phyloP scores from a whole-genome alignment of 2,113 vertebrate species.

The Mastomys coucha region DNA sequence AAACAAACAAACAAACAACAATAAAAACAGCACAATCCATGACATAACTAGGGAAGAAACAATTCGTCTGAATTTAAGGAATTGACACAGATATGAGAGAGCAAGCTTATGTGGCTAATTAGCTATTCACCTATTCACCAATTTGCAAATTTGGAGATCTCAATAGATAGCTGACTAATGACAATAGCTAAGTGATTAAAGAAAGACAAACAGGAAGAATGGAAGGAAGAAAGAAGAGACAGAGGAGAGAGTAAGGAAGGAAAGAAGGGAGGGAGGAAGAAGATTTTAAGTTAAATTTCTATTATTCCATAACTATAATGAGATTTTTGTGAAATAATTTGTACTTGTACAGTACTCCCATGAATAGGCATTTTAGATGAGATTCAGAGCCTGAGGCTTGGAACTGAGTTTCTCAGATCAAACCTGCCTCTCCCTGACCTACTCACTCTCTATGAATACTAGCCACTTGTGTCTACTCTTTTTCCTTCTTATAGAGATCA shows the following conservation, averaged over 20 bases:
- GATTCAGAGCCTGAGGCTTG: not conserved
- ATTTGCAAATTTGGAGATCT: not conserved
- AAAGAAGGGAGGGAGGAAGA: not conserved
- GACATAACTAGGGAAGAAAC: not conserved
- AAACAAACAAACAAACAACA: not conserved
- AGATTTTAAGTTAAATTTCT: not conserved
- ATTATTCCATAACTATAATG: not conserved
- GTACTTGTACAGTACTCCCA: not conserved
- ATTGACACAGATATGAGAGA: not conserved
- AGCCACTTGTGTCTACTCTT: too few species aligned
- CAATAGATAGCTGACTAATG: not conserved
- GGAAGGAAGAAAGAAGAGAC: too few species aligned
- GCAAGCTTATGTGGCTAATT: not conserved
- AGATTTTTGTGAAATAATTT: not conserved
- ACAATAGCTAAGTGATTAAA: too few species aligned
- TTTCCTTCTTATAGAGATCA: not conserved
- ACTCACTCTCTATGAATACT: not conserved
- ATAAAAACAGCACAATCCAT: not conserved
- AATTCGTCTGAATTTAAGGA: not conserved
- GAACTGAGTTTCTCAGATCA: not conserved
- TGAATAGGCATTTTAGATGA: not conserved
- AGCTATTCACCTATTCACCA: not conserved
- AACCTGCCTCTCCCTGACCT: too few species aligned
- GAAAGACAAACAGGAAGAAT: not conserved
- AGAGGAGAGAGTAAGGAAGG: rapidly evolving